Evolutionary conservation across 2,797 vertebrate genomes (phyloP).

Genomic region (Poeciliopsis paucimaculata): DNA sequence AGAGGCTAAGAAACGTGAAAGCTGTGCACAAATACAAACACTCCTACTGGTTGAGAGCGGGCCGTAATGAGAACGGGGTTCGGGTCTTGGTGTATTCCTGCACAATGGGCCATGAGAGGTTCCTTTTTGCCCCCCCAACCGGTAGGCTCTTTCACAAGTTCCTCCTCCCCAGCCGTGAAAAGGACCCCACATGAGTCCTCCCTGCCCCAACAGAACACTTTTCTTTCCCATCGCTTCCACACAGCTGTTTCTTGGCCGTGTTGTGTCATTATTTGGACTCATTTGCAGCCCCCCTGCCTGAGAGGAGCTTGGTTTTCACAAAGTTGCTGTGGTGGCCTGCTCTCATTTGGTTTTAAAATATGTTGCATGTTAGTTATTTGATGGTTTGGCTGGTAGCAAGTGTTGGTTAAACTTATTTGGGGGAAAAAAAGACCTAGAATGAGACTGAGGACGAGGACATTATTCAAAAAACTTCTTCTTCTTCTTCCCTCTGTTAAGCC

Average conservation of each 20-base stretch:
- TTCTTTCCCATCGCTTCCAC: conserved; percentile 77
- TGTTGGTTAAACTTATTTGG: conserved; percentile 64
- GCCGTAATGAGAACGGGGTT: conserved; percentile 40
- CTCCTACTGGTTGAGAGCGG: conserved; percentile 58
- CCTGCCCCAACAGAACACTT: conserved; percentile 59
- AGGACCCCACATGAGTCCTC: conserved; percentile 72
- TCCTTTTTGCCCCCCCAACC: conserved; percentile 70
- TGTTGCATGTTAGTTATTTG: conserved; percentile 71
- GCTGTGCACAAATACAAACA: conserved; percentile 59
- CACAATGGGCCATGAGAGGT: conserved; percentile 76
- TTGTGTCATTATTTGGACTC: conserved; percentile 76
- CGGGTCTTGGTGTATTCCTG: conserved; percentile 67
- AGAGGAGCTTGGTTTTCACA: conserved; percentile 51
- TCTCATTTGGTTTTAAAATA: conserved; percentile 66
- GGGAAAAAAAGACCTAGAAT: conserved; percentile 36
- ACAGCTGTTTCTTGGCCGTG: conserved; percentile 77
- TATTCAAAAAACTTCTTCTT: conserved; percentile 50
- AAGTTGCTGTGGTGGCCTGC: conserved; percentile 62
- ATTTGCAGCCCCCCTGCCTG: conserved; percentile 62
- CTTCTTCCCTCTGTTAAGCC: conserved; percentile 8
- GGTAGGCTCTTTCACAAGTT: conserved; percentile 79
- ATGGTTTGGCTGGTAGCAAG: conserved; percentile 70
- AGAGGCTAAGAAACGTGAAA: conserved; percentile 42
- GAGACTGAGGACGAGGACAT: conserved; percentile 46
- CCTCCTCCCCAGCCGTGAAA: conserved; percentile 65